These are phyloP conservation scores for Colletes gigas DNA, from an alignment of 1,140 invertebrate genomes.

Conservation along the genomic window DNA sequence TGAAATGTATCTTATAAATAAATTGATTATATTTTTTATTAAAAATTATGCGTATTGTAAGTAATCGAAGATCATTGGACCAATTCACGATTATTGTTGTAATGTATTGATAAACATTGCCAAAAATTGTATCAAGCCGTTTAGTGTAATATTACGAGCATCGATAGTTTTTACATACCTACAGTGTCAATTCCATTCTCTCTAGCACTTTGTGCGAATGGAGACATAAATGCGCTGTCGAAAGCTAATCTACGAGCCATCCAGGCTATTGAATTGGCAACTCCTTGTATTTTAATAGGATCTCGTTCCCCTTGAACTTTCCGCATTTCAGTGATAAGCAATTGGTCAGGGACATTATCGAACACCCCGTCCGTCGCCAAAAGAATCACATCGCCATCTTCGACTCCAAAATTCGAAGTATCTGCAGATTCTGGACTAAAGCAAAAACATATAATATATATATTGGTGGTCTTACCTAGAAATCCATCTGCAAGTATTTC, in stretches of 20 bases:
- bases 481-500: neutral
- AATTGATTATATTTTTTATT: constrained; percentile 39
- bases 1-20: constrained; percentile 43
- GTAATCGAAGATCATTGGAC: neutral
- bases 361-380: constrained; percentile 98
- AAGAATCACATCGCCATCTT: constrained; percentile 97
- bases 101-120: neutral
- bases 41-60: constrained; percentile 24
- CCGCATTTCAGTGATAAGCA: constrained; percentile 91
- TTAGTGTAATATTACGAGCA: too few species aligned
- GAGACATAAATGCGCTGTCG: constrained; percentile 96
- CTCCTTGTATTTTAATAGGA: constrained; percentile 89
- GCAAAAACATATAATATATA: constrained; percentile 5
- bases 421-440: constrained; percentile 94
- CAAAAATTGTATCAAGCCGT: too few species aligned
- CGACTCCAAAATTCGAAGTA: constrained; percentile 93
- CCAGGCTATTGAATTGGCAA: constrained; percentile 96
- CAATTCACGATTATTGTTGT: too few species aligned
- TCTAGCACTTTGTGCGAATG: constrained; percentile 95
- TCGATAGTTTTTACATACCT: constrained; percentile 83
- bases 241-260: constrained; percentile 96
- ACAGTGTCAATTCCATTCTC: constrained; percentile 95
- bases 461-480: neutral
- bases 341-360: constrained; percentile 96
- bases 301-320: constrained; percentile 87